Evolutionary conservation across 2,888 invertebrate species (phyloP), one percentile per base, ranked within the genome.

Genomic region (Microplitis deprimator): DNA sequence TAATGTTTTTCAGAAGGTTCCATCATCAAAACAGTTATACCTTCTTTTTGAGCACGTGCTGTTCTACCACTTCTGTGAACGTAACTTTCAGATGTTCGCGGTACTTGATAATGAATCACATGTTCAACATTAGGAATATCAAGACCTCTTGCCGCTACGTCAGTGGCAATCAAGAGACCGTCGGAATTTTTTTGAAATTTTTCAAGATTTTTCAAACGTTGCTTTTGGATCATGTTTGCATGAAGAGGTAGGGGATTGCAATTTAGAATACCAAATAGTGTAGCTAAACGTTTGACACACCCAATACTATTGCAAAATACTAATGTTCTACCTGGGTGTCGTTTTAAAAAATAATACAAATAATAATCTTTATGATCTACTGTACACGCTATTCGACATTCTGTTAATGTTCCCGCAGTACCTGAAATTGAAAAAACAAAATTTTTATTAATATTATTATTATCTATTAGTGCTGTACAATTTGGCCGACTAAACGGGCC

Each of bases 31-130:
- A 99, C 93, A 3, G 98, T 97, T 8, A 98, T 93, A 0, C 99
- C 99, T 85, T 96, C 94, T 79, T 94, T 94, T 75, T 93, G 92
- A 0, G 97, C 98, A 73, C 99, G 92, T 0, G 99, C 99, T 0
- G 99, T 99, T 75, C 99, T 92, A 0, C 99, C 99, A 86, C 98
- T 98, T 79, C 99, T 93, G 88, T 99, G 99, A 0, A 99, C 95
- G 89, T 99, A 99, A 87, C 96, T 94, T 91, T 99, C 98, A 7
- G 96, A 96, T 0, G 98, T 98, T 84, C 96, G 93, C 0, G 98
- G 98, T 60, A 98, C 97, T 89, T 96, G 98, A 91, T 98, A 99
- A 90, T 99, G 99, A 80, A 99, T 92, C 1, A 99, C 98, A 91
- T 98, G 97, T 82, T 98, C 94, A 1, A 99, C 95, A 83, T 94